phyloP scores from a whole-genome alignment of 2,797 vertebrate species.

The Chrosomus eos region DNA sequence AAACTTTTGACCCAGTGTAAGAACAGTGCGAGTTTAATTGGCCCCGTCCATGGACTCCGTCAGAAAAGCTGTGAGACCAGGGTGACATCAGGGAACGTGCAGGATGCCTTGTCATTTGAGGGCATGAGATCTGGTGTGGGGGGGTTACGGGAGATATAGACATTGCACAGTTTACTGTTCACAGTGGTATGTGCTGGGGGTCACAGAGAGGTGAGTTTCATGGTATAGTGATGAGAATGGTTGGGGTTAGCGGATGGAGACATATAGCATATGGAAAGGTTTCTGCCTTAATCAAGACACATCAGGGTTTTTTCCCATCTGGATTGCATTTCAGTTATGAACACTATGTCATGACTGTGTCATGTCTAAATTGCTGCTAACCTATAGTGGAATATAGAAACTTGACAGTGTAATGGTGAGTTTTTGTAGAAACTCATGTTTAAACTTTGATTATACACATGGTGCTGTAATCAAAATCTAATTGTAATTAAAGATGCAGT shows the following conservation, averaged over 20 bases:
- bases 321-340: conserved; percentile 25
- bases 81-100: conserved; percentile 76
- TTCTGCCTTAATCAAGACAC: conserved; percentile 33
- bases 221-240: conserved; percentile 61
- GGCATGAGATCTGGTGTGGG: conserved; percentile 61
- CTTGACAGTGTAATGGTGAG: not conserved
- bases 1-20: conserved; percentile 78
- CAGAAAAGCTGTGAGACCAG: conserved; percentile 69
- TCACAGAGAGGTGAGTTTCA: conserved; percentile 78
- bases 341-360: not conserved
- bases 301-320: not conserved
- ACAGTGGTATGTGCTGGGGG: conserved; percentile 70
- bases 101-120: conserved; percentile 74
- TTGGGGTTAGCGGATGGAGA: not conserved
- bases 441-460: conserved; percentile 7
- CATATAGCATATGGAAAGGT: conserved; percentile 1
- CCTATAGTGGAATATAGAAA: not conserved
- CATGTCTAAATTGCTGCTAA: conserved; percentile 10
- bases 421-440: conserved; percentile 3
- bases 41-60: conserved; percentile 69
- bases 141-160: conserved; percentile 23
- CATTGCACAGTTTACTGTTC: conserved; percentile 74
- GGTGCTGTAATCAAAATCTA: not conserved
- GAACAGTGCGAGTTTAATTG: conserved; percentile 78
- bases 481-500: not conserved